These are phyloP conservation scores for Cottoperca gobio DNA, from an alignment of 2,797 vertebrate species.

Conservation along the genomic window DNA sequence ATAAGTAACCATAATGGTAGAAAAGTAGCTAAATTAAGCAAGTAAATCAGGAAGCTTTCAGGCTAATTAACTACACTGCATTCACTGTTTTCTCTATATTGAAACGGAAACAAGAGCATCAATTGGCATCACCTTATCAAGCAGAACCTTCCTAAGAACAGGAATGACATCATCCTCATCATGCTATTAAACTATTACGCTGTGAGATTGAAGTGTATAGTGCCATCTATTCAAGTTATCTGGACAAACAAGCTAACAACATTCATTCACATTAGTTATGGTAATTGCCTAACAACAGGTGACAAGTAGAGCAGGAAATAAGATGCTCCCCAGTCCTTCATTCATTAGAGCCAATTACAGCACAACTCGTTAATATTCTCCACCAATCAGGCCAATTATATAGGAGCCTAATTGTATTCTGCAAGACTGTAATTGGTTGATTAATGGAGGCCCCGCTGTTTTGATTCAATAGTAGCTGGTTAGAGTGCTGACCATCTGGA, in stretches of 20 bases:
- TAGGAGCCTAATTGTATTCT: slow-evolving; percentile 65
- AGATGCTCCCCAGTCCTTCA: slow-evolving; percentile 59
- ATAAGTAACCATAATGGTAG: background rate
- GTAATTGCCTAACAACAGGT: slow-evolving; percentile 69
- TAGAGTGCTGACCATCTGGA: slow-evolving; percentile 72
- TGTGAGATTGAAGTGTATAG: slow-evolving; percentile 27
- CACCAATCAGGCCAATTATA: slow-evolving; percentile 79
- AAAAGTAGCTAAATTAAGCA: background rate
- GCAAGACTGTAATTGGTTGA: slow-evolving; percentile 67
- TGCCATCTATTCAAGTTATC: slow-evolving; percentile 48
- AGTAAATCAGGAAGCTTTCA: background rate
- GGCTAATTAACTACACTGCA: background rate
- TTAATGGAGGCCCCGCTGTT: slow-evolving; percentile 55
- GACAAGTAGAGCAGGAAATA: slow-evolving; percentile 76
- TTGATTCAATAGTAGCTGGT: slow-evolving; percentile 63
- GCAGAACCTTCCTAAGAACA: slow-evolving; percentile 8
- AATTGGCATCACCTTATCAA: background rate
- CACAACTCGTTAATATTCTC: slow-evolving; percentile 78
- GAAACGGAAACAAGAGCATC: slow-evolving; percentile 19
- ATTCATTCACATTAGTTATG: slow-evolving; percentile 58
- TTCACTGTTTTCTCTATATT: background rate
- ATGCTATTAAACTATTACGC: slow-evolving; percentile 10
- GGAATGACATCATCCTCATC: slow-evolving; percentile 20
- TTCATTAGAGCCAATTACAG: slow-evolving; percentile 76
- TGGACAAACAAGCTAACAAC: slow-evolving; percentile 27